phyloP scores from a whole-genome alignment of 1,140 invertebrate species.

The Sarcophaga peregrina region DNA sequence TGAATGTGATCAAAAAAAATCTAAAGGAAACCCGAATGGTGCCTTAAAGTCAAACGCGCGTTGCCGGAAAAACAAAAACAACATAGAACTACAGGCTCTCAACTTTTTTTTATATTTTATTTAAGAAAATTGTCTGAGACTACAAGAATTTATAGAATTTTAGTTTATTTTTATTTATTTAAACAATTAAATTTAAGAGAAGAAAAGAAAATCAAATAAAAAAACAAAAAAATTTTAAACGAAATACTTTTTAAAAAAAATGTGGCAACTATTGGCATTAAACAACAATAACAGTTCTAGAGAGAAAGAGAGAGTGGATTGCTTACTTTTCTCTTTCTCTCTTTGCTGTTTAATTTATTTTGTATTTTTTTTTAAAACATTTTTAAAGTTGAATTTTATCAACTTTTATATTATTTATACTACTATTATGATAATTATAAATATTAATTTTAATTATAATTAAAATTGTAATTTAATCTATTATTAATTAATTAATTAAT shows the following conservation, averaged over 20 bases:
- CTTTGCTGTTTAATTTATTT: conserved; percentile 15
- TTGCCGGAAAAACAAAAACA: neutral
- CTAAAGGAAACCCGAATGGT: neutral
- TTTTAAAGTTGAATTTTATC: conserved; percentile 37
- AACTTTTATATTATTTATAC: conserved; percentile 39
- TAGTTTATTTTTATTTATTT: no score
- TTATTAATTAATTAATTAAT: no score
- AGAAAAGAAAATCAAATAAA: no score
- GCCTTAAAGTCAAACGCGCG: neutral
- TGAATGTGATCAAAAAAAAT: neutral
- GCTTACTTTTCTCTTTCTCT: neutral
- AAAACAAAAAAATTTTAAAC: no score
- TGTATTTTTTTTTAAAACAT: conserved; percentile 15
- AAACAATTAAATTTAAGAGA: no score
- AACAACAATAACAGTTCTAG: neutral
- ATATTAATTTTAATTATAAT: neutral
- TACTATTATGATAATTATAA: conserved; percentile 12
- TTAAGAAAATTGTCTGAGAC: neutral
- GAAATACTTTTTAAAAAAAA: no score
- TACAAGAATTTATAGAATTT: neutral
- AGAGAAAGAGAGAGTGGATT: neutral
- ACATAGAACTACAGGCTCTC: neutral
- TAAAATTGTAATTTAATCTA: neutral
- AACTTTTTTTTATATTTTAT: neutral
- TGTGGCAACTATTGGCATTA: neutral